Percentiles rank a stretch among this genome's conserved stretches.
phyloP scores from a whole-genome alignment of 2,797 vertebrate genomes.

The Alca torda region DNA sequence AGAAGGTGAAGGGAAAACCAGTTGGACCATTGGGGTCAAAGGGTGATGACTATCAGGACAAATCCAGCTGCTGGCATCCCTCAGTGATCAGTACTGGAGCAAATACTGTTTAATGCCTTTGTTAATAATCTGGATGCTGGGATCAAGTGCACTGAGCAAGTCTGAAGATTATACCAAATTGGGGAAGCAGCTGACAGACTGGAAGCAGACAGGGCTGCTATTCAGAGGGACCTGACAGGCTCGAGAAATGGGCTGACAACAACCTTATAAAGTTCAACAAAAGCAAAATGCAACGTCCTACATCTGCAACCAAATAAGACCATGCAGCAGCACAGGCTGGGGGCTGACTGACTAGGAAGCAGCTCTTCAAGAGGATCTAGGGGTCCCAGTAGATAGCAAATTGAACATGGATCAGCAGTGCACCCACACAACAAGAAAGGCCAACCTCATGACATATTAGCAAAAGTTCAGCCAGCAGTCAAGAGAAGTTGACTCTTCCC shows the following conservation, averaged over 20 bases:
- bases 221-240: not conserved
- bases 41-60: not conserved
- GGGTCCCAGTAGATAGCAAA: not conserved
- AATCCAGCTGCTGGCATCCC: not conserved
- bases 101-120: not conserved
- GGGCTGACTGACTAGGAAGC: not conserved
- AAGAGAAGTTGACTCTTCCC: not conserved
- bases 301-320: not conserved
- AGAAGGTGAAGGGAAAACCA: not conserved
- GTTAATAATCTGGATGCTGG: not conserved
- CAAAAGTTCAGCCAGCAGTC: not conserved
- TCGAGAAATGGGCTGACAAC: not conserved
- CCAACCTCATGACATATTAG: not conserved
- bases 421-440: not conserved
- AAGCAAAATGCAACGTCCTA: not conserved
- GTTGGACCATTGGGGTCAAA: not conserved
- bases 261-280: not conserved
- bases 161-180: not conserved
- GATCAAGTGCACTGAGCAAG: not conserved
- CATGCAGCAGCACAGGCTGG: not conserved
- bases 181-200: not conserved
- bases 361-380: not conserved
- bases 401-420: not conserved
- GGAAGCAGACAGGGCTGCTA: not conserved
- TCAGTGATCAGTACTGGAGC: not conserved